Evolutionary conservation across 1,140 invertebrate species (phyloP).

Genomic region (Eupristina koningsbergeri): DNA sequence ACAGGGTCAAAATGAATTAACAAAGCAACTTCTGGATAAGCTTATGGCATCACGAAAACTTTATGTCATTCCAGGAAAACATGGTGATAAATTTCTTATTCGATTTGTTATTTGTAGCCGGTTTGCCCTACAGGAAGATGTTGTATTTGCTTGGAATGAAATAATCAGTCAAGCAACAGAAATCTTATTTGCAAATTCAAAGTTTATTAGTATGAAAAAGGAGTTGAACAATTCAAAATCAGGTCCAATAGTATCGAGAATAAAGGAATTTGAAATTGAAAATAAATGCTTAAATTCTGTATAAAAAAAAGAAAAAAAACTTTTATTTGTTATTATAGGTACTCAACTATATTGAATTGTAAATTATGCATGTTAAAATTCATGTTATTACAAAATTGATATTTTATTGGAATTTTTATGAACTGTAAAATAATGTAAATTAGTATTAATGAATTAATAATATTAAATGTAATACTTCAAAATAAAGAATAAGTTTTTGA

Average conservation of each 20-base stretch:
- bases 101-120: constrained; percentile 89
- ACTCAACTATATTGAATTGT: too few species aligned
- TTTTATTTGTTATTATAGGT: too few species aligned
- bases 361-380: too few species aligned
- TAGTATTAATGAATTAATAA: too few species aligned
- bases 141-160: constrained; percentile 88
- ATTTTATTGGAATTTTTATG: too few species aligned
- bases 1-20: constrained; percentile 82
- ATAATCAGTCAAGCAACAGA: constrained; percentile 77
- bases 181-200: constrained; percentile 57
- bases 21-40: constrained; percentile 82
- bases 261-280: constrained; percentile 53
- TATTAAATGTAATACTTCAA: too few species aligned
- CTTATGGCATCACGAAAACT: constrained; percentile 86
- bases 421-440: too few species aligned
- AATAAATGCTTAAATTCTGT: constrained; percentile 24
- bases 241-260: constrained; percentile 45
- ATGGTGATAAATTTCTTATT: constrained; percentile 81
- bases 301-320: background rate
- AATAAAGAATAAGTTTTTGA: too few species aligned
- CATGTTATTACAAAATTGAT: too few species aligned
- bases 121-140: constrained; percentile 80
- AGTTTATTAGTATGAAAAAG: background rate
- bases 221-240: constrained; percentile 15
- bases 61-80: constrained; percentile 86